Conservation (phyloP, 2,888 invertebrate genomes). For the Ectemnius lituratus region DNA sequence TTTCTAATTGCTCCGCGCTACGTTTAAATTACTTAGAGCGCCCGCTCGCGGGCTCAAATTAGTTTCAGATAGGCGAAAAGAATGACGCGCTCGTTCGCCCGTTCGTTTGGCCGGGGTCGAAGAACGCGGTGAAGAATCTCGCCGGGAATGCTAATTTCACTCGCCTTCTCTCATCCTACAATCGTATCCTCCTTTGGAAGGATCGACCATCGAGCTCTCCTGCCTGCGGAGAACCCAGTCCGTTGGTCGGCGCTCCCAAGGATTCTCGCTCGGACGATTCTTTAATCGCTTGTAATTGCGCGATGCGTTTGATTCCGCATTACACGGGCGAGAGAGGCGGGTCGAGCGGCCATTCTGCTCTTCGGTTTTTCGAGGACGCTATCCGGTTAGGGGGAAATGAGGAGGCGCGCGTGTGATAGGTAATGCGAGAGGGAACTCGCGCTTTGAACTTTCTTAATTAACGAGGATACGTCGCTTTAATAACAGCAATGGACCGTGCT, state of each 20-base stretch:
- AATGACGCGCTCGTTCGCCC: conserved; percentile 65
- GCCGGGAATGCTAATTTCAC: conserved; percentile 67
- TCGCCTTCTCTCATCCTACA: conserved; percentile 51
- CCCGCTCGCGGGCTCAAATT: conserved; percentile 64
- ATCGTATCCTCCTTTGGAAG: conserved; percentile 47
- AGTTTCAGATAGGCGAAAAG: conserved; percentile 75
- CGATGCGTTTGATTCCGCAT: conserved; percentile 3
- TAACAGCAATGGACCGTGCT: conserved; percentile 7
- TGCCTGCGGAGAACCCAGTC: not conserved
- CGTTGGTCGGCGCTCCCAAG: not conserved
- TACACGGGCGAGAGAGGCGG: not conserved
- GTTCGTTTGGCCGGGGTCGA: conserved; percentile 30
- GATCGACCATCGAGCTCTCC: conserved; percentile 34
- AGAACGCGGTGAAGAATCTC: conserved; percentile 62
- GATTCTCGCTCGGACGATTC: conserved; percentile 10
- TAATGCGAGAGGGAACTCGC: not conserved
- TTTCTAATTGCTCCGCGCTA: conserved; percentile 75
- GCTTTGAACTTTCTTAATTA: conserved; percentile 10
- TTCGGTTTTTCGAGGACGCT: no score
- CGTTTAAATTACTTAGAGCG: conserved; percentile 76
- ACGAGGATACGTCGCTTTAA: conserved; percentile 2
- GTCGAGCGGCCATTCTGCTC: not conserved
- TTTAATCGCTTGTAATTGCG: not conserved
- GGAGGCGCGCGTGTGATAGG: not conserved
- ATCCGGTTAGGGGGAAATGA: no score